These are phyloP conservation scores for Epicampocera succincta DNA, from an alignment of 2,888 invertebrate genomes.

Conservation along the genomic window DNA sequence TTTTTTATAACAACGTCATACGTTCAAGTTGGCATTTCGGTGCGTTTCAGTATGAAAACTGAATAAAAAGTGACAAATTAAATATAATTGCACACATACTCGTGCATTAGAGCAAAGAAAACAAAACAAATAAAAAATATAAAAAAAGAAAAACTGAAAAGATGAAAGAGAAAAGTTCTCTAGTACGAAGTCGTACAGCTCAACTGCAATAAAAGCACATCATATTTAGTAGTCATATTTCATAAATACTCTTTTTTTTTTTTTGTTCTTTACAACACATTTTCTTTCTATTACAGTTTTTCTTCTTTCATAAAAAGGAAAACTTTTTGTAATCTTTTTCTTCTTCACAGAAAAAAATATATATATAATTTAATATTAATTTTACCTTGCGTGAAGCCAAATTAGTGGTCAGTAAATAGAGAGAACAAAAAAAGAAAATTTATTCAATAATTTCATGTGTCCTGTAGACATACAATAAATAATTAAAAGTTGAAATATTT, in stretches of 20 bases:
- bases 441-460: constrained; percentile 22
- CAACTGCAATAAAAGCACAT: constrained; percentile 41
- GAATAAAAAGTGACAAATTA: constrained; percentile 69
- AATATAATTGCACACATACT: constrained; percentile 63
- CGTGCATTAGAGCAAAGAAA: background rate
- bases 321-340: background rate
- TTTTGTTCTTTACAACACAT: background rate
- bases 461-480: constrained; percentile 36
- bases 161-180: no score
- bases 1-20: constrained; percentile 57
- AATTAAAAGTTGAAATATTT: constrained; percentile 56
- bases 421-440: constrained; percentile 1
- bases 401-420: constrained; percentile 62
- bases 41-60: constrained; percentile 48
- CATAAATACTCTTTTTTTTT: constrained; percentile 1
- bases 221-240: constrained; percentile 16
- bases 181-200: constrained; percentile 20
- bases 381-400: constrained; percentile 42
- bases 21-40: constrained; percentile 32
- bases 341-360: background rate
- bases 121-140: background rate
- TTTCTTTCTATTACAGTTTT: background rate
- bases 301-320: background rate
- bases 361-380: background rate
- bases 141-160: background rate